These are phyloP conservation scores for Sialis fuliginosa DNA, from an alignment of 2,888 invertebrate genomes.

Conservation along the genomic window DNA sequence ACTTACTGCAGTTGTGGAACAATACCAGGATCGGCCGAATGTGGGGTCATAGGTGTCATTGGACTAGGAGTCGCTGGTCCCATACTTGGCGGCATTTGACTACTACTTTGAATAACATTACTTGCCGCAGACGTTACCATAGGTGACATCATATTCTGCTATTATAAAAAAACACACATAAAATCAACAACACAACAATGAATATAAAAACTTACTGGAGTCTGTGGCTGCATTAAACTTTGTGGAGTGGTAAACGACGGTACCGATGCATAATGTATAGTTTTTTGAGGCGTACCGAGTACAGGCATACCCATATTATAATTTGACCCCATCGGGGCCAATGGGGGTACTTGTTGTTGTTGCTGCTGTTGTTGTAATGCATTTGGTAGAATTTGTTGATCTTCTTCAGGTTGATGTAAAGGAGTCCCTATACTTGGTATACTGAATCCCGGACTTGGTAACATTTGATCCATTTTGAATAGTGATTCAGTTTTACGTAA, in stretches of 20 bases:
- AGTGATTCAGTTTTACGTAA: background rate
- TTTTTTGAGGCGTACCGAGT: constrained; percentile 50
- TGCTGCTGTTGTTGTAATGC: constrained; percentile 55
- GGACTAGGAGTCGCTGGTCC: constrained; percentile 62
- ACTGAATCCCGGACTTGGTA: constrained; percentile 74
- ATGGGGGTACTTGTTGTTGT: constrained; percentile 34
- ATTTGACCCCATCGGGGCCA: constrained; percentile 33
- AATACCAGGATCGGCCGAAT: constrained; percentile 84
- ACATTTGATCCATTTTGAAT: constrained; percentile 69
- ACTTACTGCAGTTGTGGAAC: constrained; percentile 81
- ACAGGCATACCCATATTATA: constrained; percentile 42
- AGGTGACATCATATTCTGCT: constrained; percentile 78
- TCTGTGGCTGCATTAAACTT: constrained; percentile 77
- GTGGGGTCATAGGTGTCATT: constrained; percentile 80
- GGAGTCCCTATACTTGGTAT: constrained; percentile 85
- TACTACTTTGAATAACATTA: constrained; percentile 31
- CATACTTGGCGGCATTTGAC: constrained; percentile 42
- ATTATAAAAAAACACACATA: constrained; percentile 3
- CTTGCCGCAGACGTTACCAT: constrained; percentile 42
- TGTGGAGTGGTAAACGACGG: constrained; percentile 64
- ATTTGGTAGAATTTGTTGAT: constrained; percentile 75
- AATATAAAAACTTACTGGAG: constrained; percentile 43
- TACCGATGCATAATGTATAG: constrained; percentile 51
- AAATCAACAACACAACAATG: background rate
- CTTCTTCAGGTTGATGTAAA: constrained; percentile 77